Evolutionary conservation across 2,797 vertebrate species (phyloP).

Genomic region (Enteromius mattozi): DNA sequence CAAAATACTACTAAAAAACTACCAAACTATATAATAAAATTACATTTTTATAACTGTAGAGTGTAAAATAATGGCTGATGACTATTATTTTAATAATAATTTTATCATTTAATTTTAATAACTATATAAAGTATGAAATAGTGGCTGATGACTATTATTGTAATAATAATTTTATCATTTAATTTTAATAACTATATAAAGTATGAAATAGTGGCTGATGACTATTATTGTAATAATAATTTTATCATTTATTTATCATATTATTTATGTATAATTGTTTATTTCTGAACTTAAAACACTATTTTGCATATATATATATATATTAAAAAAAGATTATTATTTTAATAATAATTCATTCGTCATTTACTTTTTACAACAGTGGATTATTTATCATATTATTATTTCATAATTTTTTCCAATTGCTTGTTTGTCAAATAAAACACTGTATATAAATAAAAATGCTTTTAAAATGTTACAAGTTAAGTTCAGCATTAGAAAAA

Average conservation of each 20-base stretch:
- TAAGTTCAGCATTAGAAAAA: not conserved
- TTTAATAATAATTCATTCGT: no score
- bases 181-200: no score
- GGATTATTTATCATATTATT: no score
- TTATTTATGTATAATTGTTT: not conserved
- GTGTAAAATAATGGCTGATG: not conserved
- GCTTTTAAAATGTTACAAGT: not conserved
- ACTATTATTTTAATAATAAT: not conserved
- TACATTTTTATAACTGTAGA: not conserved
- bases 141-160: not conserved
- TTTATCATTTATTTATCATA: no score
- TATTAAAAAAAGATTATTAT: not conserved
- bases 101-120: no score
- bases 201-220: not conserved
- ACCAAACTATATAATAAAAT: no score
- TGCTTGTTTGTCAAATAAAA: not conserved
- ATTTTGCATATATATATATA: not conserved
- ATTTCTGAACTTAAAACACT: not conserved
- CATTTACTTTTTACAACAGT: no score
- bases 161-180: not conserved
- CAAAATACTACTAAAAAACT: no score
- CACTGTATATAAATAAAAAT: not conserved
- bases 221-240: not conserved
- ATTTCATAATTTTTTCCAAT: no score
- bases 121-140: not conserved